phyloP scores from a whole-genome alignment of 2,888 invertebrate genomes.

The Sthenelais limicola region DNA sequence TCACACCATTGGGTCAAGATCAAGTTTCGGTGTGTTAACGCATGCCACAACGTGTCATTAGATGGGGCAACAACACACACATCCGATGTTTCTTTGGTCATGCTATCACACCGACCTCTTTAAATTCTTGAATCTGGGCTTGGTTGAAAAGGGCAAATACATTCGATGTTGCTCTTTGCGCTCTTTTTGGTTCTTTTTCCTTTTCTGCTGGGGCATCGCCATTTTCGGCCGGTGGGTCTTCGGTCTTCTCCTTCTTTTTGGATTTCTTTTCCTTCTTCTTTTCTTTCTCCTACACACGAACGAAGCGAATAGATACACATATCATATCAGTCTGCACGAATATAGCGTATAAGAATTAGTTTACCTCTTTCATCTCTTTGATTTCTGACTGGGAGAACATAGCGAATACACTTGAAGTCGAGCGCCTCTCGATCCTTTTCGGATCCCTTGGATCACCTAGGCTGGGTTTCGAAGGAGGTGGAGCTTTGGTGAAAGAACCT shows the following conservation, averaged over 20 bases:
- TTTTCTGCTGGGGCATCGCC: slow-evolving; percentile 1
- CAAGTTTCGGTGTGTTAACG: too few species aligned
- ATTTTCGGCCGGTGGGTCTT: slow-evolving; percentile 9
- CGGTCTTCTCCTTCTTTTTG: slow-evolving; percentile 38
- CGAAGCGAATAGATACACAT: too few species aligned
- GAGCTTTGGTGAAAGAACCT: too few species aligned
- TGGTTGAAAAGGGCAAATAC: slow-evolving; percentile 75
- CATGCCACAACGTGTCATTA: too few species aligned
- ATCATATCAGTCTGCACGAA: too few species aligned
- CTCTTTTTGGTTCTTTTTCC: slow-evolving; percentile 46
- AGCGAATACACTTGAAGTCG: slow-evolving; percentile 39
- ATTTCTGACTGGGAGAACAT: slow-evolving; percentile 28
- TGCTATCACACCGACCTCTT: slow-evolving; percentile 72
- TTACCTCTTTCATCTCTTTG: slow-evolving; percentile 42
- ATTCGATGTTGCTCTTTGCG: slow-evolving; percentile 53
- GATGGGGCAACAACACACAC: too few species aligned
- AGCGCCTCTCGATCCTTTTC: slow-evolving; percentile 20
- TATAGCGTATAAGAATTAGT: too few species aligned
- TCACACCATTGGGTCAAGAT: too few species aligned
- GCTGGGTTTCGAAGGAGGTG: background rate
- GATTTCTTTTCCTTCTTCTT: slow-evolving; percentile 43
- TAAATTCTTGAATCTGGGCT: slow-evolving; percentile 75
- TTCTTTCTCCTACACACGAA: slow-evolving; percentile 8
- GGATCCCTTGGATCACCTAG: background rate
- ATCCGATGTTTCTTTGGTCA: too few species aligned